Base-by-base conservation (phyloP, 2,113 vertebrate genomes). In the Erythrocercus mccallii region DNA sequence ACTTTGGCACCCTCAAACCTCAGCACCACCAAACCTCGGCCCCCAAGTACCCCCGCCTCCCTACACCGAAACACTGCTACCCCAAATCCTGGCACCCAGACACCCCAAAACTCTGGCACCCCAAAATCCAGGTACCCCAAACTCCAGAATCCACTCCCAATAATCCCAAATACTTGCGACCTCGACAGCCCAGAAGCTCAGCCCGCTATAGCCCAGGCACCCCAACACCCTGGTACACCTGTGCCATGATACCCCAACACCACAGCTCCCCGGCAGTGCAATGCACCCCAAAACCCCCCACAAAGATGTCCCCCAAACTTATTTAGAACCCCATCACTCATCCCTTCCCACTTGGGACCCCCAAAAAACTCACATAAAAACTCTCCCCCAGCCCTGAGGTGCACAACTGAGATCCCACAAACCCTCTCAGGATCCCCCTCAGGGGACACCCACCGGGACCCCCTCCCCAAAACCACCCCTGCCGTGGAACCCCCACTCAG, bases 191-290 rank as follows among this genome's bases (percentile, higher is more conserved):
- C 45, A 18, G 44, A 66, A 28, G 7, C n/a, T 30, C 51, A 33
- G 30, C 45, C 14, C 28, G 16, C 23, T 6, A 8, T 2, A 38
- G 44, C 15, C 58, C 86, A 9, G 44, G 60, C 45, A 68, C n/a
- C 28, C 38, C 33, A 25, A 24, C 15, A n/a, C 33, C 15, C 40
- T 21, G 33, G 15, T 0, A 6, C 19, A 11, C 15, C 33, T 12
- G 15, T 17, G 17, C 28, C n/a, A 16, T 1, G 7, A 9, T 4
- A 31, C 21, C 50, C 35, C 38, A 44, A 10, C 14, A 35, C 25
- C 4, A 1, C 40, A 68, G 28, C 7, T 25, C 45, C 37, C 16
- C 7, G 5, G 60, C 54, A n/a, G 47, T 1, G 0, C 47, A n/a
- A 10, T 0, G 4, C 44, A 33, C 51, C 33, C 44, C 60, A 37